Base-by-base conservation (phyloP, 2,113 vertebrate genomes). In the Perccottus glenii region DNA sequence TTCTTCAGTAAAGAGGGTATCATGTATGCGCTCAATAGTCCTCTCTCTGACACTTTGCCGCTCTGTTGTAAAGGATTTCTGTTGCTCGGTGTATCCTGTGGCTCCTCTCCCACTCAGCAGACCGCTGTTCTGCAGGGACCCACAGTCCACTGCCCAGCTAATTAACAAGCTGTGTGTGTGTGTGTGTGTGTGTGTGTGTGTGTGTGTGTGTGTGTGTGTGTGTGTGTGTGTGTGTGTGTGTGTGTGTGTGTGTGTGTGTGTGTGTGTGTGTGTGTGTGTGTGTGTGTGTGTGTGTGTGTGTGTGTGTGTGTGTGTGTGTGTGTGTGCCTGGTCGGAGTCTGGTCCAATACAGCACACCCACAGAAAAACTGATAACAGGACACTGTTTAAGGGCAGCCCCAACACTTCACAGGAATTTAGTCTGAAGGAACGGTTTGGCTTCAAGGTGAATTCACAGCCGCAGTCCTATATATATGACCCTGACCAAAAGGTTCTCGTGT, bases 151-250 rank as follows among this genome's bases (percentile, higher is more conserved):
- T 58, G 77, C 82, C 70, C 73, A 85, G 87, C 82, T 90, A 85
- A 90, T 91, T 91, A 91, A 91, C 69, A 57, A 80, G 75, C 77
- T 87, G 82, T 80, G 73, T 50, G 80, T 44, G n/a, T n/a, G n/a
- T n/a, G n/a, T n/a, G n/a, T n/a, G n/a, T n/a, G n/a, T n/a, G n/a
- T n/a, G n/a, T n/a, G n/a, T n/a, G n/a, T n/a, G n/a, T n/a, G n/a
- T n/a, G n/a, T n/a, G n/a, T n/a, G n/a, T n/a, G n/a, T n/a, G n/a
- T n/a, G n/a, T n/a, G n/a, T n/a, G n/a, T n/a, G n/a, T n/a, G n/a
- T n/a, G n/a, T n/a, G n/a, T n/a, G n/a, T n/a, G n/a, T n/a, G n/a
- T n/a, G n/a, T n/a, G n/a, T n/a, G n/a, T n/a, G n/a, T n/a, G n/a
- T n/a, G n/a, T n/a, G n/a, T n/a, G n/a, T n/a, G n/a, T n/a, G n/a